Base-by-base conservation (phyloP, 1,140 invertebrate genomes). In the Cydia pomonella region DNA sequence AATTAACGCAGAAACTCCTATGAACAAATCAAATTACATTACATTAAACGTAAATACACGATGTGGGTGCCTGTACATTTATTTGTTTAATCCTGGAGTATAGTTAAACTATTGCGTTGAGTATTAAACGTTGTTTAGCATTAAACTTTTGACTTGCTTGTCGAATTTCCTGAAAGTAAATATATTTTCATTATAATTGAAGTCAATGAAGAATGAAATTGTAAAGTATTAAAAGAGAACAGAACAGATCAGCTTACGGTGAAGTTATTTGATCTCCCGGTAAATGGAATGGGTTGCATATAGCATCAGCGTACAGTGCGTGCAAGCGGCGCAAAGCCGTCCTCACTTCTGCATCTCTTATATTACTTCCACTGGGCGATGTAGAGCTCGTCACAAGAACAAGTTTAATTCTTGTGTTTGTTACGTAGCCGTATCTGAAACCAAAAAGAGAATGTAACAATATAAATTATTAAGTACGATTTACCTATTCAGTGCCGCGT, bases 361-460 rank as follows among this genome's bases (percentile, higher is more conserved):
- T 93, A 9, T 96, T 95, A 71, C 96, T 95, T 86, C 98, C 98
- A 23, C 96, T 96, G 0, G 97, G 97, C 86, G 99, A 98, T 27
- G 98, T 95, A 21, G 99, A 96, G 82, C 98, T 97, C n/a, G 99
- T 96, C 27, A 99, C 96, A 78, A 99, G 96, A 18, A 99, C 96
- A 90, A 99, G 97, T 91, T 99, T 99, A 16, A 99, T 97, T 93
- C 97, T 97, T 0, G 98, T 99, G 89, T 99, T 99, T n/a, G 98
- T 99, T 18, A 98, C 97, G 94, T 99, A 99, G 7, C 98, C 98
- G 94, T 98, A 99, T 83, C 98, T 99, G 83, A 79, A 94, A 82
- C 75, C 75, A 63, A 47, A 64, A 75, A 76, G 72, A 25, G 9
- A 64, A 3, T 16, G 44, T 23, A 27, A n/a, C 13, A 66, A n/a